Conservation (phyloP, 2,797 vertebrate species). For the Cygnus olor region DNA sequence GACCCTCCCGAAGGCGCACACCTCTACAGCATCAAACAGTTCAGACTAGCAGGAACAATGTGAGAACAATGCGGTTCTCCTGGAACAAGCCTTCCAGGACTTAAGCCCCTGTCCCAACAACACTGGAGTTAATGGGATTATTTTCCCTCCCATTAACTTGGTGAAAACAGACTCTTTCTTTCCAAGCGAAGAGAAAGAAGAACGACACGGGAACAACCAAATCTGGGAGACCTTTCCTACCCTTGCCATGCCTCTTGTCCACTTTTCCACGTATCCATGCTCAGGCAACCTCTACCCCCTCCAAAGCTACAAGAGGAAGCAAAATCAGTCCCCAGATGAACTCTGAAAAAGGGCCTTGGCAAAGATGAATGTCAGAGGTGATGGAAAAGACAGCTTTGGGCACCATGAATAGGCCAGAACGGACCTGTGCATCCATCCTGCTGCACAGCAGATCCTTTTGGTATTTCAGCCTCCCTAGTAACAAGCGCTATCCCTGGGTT, state of each 20-base stretch:
- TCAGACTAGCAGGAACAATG: not conserved
- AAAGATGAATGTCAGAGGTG: not conserved
- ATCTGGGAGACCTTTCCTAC: not conserved
- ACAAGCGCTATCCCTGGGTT: not conserved
- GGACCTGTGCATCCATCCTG: not conserved
- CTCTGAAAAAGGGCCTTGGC: not conserved
- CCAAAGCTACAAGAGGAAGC: not conserved
- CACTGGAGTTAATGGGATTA: not conserved
- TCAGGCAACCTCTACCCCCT: not conserved
- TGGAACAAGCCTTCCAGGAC: not conserved
- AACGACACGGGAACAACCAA: accelerated
- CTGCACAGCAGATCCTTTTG: not conserved
- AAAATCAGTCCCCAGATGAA: not conserved
- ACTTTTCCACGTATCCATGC: not conserved
- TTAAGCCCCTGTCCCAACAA: not conserved
- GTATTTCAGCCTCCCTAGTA: not conserved
- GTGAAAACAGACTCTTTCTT: not conserved
- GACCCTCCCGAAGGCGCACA: not conserved
- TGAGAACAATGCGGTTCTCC: not conserved
- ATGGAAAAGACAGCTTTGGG: not conserved
- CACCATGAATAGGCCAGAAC: not conserved
- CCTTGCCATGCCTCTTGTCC: not conserved
- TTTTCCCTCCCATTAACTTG: not conserved
- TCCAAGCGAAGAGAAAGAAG: not conserved
- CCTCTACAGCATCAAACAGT: not conserved